Base-by-base conservation (phyloP, 2,113 vertebrate species). In the Nothobranchius furzeri region DNA sequence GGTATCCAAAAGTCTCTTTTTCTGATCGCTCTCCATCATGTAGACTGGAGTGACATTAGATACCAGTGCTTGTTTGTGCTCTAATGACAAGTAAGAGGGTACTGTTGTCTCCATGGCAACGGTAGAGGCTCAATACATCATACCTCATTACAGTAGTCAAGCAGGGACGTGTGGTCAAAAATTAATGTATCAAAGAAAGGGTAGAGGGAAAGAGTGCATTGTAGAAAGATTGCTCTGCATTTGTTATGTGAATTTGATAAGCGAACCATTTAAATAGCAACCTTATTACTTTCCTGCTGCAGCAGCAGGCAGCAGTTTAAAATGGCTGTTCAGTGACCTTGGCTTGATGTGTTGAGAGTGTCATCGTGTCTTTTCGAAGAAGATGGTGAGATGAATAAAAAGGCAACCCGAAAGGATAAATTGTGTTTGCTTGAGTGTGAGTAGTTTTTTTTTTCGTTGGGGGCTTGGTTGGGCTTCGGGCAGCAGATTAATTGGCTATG, bases 81-180 rank as follows among this genome's bases (percentile, higher is more conserved):
- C 88, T 92, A 92, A 93, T 94, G 94, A 94, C 94, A 95, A 95
- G 93, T 92, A 94, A 93, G 92, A 92, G 92, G 92, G 90, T 92
- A 92, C 92, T 81, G 79, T 68, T 76, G 92, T 95, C 92, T 92
- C 94, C 93, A 95, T 95, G 92, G 94, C 92, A 95, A 96, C 94
- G 90, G 87, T 86, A 84, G 75, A 87, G 92, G 90, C 92, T 93
- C 92, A 93, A 93, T 94, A 94, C 91, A 95, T 95, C 94, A 94
- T 85, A 93, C 90, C 91, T 94, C 86, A 92, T 95, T 94, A 94
- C 90, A 91, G 89, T 90, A 92, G 92, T 93, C 92, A 93, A 93
- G 90, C 86, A 70, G 85, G 87, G 87, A 92, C 82, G 81, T 92
- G 91, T 92, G 92, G 92, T 93, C 92, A 93, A 92, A 93, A 92